Percentiles rank a stretch among this genome's conserved stretches.
These are phyloP conservation scores for Hylomyscus alleni DNA, from an alignment of 2,797 vertebrate species.

Conservation along the genomic window DNA sequence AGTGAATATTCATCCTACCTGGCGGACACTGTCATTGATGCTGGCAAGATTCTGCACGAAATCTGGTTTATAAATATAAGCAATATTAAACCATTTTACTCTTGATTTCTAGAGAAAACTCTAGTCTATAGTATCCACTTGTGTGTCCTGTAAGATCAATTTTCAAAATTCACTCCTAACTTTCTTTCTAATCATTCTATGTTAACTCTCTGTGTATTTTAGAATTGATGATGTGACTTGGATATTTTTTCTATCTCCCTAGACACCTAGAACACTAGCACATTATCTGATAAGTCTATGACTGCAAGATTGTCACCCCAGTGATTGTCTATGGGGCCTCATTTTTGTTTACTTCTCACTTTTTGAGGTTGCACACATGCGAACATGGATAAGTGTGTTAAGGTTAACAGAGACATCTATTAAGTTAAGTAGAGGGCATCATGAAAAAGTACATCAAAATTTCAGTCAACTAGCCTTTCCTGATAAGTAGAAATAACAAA, in stretches of 20 bases:
- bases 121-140: background rate
- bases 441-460: background rate
- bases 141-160: background rate
- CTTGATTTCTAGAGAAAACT: background rate
- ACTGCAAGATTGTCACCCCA: background rate
- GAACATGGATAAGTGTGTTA: background rate
- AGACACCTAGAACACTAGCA: background rate
- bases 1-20: background rate
- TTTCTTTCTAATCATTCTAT: conserved; percentile 5
- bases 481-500: background rate
- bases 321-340: background rate
- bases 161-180: background rate
- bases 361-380: background rate
- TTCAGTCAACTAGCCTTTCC: background rate
- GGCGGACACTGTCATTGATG: background rate
- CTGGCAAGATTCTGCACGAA: background rate
- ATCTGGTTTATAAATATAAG: conserved; percentile 2
- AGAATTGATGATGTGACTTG: background rate
- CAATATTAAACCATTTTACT: background rate
- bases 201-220: background rate
- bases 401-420: background rate
- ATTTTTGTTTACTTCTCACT: background rate
- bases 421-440: background rate
- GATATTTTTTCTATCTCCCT: background rate
- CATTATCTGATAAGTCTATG: background rate